Evolutionary conservation across 2,797 vertebrate species (phyloP).

Genomic region (Atherinosoma microstoma): DNA sequence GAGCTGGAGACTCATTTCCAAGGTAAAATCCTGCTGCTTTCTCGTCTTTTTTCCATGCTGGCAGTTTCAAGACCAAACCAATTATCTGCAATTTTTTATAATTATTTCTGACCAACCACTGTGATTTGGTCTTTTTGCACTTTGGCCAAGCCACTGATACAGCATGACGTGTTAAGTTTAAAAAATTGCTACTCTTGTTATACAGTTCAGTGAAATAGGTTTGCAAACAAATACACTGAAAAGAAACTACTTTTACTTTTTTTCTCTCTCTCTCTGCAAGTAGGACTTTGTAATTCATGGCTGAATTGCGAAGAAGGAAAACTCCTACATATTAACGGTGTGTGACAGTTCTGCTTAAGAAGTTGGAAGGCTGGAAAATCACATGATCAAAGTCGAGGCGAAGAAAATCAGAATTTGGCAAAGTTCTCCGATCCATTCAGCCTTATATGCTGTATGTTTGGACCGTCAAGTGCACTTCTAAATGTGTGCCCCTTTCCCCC

Average conservation of each 20-base stretch:
- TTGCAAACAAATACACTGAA: background rate
- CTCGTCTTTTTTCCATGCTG: slow-evolving; percentile 9
- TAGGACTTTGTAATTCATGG: no score
- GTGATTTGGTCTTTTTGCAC: background rate
- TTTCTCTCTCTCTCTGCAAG: no score
- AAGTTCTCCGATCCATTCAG: no score
- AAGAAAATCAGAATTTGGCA: no score
- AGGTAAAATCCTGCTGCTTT: slow-evolving; percentile 18
- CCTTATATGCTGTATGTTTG: no score
- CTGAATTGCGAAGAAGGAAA: no score
- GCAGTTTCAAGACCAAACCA: slow-evolving; percentile 1
- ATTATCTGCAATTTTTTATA: slow-evolving; percentile 2
- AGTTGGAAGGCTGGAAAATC: background rate
- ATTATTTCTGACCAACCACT: slow-evolving; percentile 4
- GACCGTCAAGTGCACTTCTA: no score
- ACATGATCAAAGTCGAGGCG: no score
- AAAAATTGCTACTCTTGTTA: background rate
- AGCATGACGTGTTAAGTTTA: background rate
- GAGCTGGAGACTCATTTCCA: slow-evolving; percentile 12
- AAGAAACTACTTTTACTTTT: background rate
- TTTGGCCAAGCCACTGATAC: slow-evolving; percentile 1
- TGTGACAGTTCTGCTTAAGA: background rate
- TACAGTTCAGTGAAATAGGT: background rate
- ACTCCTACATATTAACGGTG: no score
- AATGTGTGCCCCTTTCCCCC: no score